Conservation (phyloP, 2,888 invertebrate species). For the Rosalia funebris region DNA sequence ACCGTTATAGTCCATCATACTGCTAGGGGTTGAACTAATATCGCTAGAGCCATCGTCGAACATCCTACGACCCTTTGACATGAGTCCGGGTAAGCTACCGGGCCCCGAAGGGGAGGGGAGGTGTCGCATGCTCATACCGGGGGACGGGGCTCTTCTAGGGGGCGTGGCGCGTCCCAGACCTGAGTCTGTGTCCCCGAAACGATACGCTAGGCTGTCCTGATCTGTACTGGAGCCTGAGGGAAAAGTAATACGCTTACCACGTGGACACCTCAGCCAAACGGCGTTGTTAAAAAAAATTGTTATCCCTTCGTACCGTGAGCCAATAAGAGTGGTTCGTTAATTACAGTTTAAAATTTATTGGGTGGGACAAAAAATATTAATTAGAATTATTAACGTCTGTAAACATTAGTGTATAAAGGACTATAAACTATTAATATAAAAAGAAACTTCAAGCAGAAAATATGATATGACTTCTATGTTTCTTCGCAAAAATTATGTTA, state of each 20-base stretch:
- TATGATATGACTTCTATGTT: constrained; percentile 17
- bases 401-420: constrained; percentile 16
- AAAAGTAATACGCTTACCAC: no score
- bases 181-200: constrained; percentile 79
- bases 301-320: constrained; percentile 24
- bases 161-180: constrained; percentile 89
- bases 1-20: constrained; percentile 90
- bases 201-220: constrained; percentile 69
- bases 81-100: constrained; percentile 80
- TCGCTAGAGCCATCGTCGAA: constrained; percentile 85
- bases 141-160: constrained; percentile 86
- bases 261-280: no score
- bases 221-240: constrained; percentile 68
- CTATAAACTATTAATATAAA: constrained; percentile 25
- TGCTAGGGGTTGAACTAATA: constrained; percentile 69
- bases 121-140: constrained; percentile 81
- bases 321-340: constrained; percentile 19
- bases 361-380: constrained; percentile 9
- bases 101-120: constrained; percentile 88
- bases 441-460: constrained; percentile 21
- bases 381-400: background rate
- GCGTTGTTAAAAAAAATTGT: no score
- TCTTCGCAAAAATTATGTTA: constrained; percentile 28
- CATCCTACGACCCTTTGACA: constrained; percentile 72
- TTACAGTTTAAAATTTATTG: constrained; percentile 2